phyloP scores from a whole-genome alignment of 2,113 vertebrate genomes.

The Anser brachyrhynchus region DNA sequence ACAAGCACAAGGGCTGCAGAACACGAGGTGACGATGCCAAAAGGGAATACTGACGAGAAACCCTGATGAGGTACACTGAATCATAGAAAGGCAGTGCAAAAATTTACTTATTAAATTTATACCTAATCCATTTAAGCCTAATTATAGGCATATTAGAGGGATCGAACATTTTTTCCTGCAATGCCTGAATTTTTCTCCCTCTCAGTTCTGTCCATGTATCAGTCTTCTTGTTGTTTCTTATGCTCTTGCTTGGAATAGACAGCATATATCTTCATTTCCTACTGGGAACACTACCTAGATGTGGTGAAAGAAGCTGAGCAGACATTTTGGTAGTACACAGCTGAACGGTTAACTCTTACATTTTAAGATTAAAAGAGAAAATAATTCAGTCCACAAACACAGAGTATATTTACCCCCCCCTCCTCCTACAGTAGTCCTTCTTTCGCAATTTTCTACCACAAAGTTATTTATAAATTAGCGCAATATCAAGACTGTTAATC shows the following conservation, averaged over 20 bases:
- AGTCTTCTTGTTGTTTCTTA: neutral
- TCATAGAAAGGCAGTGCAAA: neutral
- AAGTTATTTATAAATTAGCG: conserved; percentile 50
- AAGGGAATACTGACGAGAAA: neutral
- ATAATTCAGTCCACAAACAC: conserved; percentile 16
- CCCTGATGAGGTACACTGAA: neutral
- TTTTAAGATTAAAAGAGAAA: conserved; percentile 2
- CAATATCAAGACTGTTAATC: conserved; percentile 16
- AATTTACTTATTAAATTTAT: neutral
- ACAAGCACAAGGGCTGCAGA: neutral
- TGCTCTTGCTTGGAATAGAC: neutral
- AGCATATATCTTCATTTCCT: neutral
- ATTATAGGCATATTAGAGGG: neutral
- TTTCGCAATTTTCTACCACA: conserved; percentile 27
- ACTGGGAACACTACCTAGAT: neutral
- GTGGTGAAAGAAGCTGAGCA: neutral
- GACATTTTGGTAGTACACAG: neutral
- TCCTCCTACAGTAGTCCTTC: neutral
- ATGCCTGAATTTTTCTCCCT: neutral
- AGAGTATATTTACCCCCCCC: neutral
- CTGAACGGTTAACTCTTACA: neutral
- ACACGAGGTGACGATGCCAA: neutral
- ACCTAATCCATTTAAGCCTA: neutral
- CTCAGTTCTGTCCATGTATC: neutral
- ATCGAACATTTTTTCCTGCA: neutral